Conservation (phyloP, 2,888 invertebrate species). For the Melanophora roralis region DNA sequence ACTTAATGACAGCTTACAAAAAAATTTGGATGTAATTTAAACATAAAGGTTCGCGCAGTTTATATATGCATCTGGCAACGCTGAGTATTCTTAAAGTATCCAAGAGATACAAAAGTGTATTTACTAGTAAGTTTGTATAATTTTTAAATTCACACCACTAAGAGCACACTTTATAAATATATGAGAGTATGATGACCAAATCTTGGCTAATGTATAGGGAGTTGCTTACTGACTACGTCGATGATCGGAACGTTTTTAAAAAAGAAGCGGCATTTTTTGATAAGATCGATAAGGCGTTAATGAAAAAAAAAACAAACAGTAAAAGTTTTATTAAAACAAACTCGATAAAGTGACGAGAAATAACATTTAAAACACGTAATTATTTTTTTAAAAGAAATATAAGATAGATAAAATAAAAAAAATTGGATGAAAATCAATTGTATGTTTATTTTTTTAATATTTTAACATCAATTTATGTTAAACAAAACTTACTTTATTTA, state of each 20-base stretch:
- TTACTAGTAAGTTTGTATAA: background rate
- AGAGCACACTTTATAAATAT: conserved; percentile 39
- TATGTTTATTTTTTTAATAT: conserved; percentile 30
- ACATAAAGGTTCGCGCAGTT: too few species aligned
- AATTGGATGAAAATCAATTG: conserved; percentile 32
- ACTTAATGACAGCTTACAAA: too few species aligned
- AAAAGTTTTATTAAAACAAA: too few species aligned
- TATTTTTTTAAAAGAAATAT: conserved; percentile 14
- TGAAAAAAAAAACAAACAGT: conserved; percentile 12
- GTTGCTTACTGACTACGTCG: conserved; percentile 62
- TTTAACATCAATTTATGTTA: background rate
- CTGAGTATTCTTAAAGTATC: conserved; percentile 30
- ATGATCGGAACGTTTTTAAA: conserved; percentile 59
- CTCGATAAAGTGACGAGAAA: conserved; percentile 20
- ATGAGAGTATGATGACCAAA: conserved; percentile 53
- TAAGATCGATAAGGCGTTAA: conserved; percentile 14
- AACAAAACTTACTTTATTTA: conserved; percentile 33
- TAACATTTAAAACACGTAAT: conserved; percentile 16
- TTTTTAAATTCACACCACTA: conserved; percentile 38
- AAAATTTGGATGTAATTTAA: too few species aligned
- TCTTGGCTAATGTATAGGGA: conserved; percentile 47
- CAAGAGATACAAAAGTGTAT: conserved; percentile 22
- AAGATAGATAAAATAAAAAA: conserved; percentile 20
- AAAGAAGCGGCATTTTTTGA: conserved; percentile 2
- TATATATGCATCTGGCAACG: too few species aligned